Evolutionary conservation across 2,888 invertebrate species (phyloP).

Genomic region (Apamea sordens): DNA sequence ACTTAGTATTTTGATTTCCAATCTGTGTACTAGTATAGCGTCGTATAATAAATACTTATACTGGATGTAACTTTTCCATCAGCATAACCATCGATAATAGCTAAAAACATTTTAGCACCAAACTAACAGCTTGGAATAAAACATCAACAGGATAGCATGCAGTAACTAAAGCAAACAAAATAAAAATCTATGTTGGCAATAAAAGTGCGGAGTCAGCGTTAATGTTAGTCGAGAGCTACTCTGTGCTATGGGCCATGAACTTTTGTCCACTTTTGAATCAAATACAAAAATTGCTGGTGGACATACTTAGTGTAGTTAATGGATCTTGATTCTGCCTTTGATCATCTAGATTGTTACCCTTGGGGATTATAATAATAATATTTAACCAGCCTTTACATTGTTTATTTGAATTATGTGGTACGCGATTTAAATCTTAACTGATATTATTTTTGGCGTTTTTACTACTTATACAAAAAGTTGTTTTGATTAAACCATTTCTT

Average conservation of each 20-base stretch:
- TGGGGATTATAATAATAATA: not conserved
- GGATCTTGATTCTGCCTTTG: not conserved
- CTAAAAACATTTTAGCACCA: slow-evolving; percentile 21
- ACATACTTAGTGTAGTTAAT: not conserved
- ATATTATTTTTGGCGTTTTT: not conserved
- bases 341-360: not conserved
- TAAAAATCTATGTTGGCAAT: slow-evolving; percentile 54
- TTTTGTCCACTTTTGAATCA: slow-evolving; percentile 15
- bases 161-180: slow-evolving; percentile 36
- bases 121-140: slow-evolving; percentile 14
- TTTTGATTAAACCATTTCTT: slow-evolving; percentile 26
- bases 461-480: not conserved
- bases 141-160: slow-evolving; percentile 10
- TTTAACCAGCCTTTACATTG: not conserved
- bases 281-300: slow-evolving; percentile 6
- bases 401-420: not conserved
- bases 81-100: slow-evolving; percentile 12
- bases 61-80: slow-evolving; percentile 37
- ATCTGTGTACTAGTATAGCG: not conserved
- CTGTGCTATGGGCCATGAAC: slow-evolving; percentile 29
- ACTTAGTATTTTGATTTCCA: not conserved
- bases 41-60: not conserved
- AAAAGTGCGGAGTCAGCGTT: slow-evolving; percentile 53
- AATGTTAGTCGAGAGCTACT: slow-evolving; percentile 37
- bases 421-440: not conserved